Evolutionary conservation across 2,888 invertebrate genomes (phyloP), one percentile per base, ranked within the genome.

Genomic region (Chymomyza fuscimana): DNA sequence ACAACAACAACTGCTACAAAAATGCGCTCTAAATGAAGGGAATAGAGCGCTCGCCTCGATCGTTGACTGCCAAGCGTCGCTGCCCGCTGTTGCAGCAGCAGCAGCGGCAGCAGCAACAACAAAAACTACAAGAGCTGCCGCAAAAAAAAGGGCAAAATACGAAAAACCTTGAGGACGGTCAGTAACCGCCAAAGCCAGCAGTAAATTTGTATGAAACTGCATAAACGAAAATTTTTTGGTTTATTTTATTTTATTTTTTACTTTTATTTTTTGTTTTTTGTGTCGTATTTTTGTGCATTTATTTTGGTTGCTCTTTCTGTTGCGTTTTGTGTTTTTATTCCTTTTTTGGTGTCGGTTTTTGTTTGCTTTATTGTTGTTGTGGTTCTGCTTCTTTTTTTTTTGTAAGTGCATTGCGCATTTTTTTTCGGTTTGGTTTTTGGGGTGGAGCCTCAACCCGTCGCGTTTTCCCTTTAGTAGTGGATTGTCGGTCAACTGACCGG

Each of bases 111-210:
- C 10, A 46, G 3, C 12, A 46, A 12, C 40, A 46, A 7, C 40
- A 56, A 29, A n/a, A 60, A 52, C 67, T 72, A 58, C 71, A 46
- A 73, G 73, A 62, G 75, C 70, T 67, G 64, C 74, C 76, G 83
- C 78, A 19, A 25, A 25, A 25, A 25, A 89, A 86, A 89, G 84
- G 89, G 82, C 89, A 82, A 81, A 89, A 88, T 86, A 89, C 87
- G 88, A 86, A 86, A 80, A 89, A 84, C 86, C 84, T 88, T 88
- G 89, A 89, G 89, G 89, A 88, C 89, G 88, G 88, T 88, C 88
- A 86, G 89, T 88, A 88, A 89, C 89, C 89, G 85, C 79, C 83
- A 87, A 46, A 87, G 83, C 87, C 86, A 87, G 83, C 85, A 46
- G 40, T 46, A 84, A 84, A 84, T 84, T 84, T 86, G 87, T 84